Evolutionary conservation across 2,113 vertebrate genomes (phyloP), one percentile per base, ranked within the genome.

Genomic region (Scomber colias): DNA sequence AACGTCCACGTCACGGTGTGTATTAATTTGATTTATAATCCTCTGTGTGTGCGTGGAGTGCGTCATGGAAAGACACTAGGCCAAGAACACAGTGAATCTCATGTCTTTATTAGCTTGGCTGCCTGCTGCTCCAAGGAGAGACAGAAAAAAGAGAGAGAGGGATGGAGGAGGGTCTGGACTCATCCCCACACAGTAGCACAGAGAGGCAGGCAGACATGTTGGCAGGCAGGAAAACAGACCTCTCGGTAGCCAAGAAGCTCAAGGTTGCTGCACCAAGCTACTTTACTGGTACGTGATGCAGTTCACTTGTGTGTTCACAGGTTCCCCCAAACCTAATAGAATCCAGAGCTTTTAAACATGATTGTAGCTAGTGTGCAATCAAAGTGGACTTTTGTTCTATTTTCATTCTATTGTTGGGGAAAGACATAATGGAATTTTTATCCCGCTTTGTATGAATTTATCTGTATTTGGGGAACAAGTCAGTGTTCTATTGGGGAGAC

Each of bases 1-100:
- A 81, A 70, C 84, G 85, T 75, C 68, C 55, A 57, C 81, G 86
- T 91, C 81, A 71, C 46, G 8, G 69, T 71, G 73, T 75, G 69
- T 77, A 74, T 88, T 88, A 71, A 87, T 84, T 66, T 90, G 81
- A 92, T 89, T 87, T 83, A 86, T 80, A 87, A 53, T 85, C 77
- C 49, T 62, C 44, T 8, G 71, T 56, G 75, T 77, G 75, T 66
- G 75, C 62, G 62, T 60, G 51, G 31, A 40, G 44, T 84, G 71
- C 65, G 51, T 89, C 90, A 90, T 76, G 75, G 84, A 88, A 89
- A 85, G 65, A 67, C 83, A 55, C 0, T 16, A 84, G 76, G 83
- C 90, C 67, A 83, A 86, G 66, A 89, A 84, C 83, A 89, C 82
- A 88, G 77, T 71, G 76, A 85, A 77, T 61, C 81, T 73, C 79